Base-by-base conservation (phyloP, 2,888 invertebrate genomes). In the Sinelater perroti region DNA sequence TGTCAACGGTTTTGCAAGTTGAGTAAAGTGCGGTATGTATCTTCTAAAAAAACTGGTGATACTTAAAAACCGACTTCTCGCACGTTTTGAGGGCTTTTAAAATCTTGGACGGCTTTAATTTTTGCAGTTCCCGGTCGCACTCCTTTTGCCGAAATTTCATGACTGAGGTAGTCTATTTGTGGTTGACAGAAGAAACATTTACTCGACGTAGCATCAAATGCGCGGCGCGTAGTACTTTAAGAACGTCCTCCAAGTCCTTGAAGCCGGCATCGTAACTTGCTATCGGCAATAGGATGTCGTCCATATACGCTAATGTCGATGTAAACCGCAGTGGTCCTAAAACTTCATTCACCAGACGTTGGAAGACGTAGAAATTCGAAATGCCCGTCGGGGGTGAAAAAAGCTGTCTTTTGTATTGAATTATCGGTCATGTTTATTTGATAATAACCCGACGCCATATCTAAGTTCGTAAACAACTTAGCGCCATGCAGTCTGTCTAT, bases 291-390 rank as follows among this genome's bases (percentile, higher is more conserved):
- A 70, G 33, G 7, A 67, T 49, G 47, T 66, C 66, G 26, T 69
- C 67, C 45, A 66, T 47, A 26, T 66, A 65, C 1, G 57, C 58
- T 7, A 66, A 18, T 1, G 60, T 57, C 4, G 24, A 33, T 7
- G 8, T 28, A 44, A 40, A 16, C 17, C 28, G 16, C 24, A 65
- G 26, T 11, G 38, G 47, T 6, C 63, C 52, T 3, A 71, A 54
- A 7, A 66, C 60, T 5, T 33, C 24, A 38, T 72, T 66, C 50
- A 72, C 67, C 3, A 68, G 53, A n/a, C 64, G 47, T 44, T 71
- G 70, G 51, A 70, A 74, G 67, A 0, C 60, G 38, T 7, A 65
- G 38, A 47, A 67, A 73, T 57, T 74, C 68, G 33, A 49, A 72
- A 4, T 70, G 62, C 1, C 71, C 71, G 31, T 71, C 70, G 0